These are phyloP conservation scores for Phalera bucephala DNA, from an alignment of 2,888 invertebrate genomes.

Conservation along the genomic window DNA sequence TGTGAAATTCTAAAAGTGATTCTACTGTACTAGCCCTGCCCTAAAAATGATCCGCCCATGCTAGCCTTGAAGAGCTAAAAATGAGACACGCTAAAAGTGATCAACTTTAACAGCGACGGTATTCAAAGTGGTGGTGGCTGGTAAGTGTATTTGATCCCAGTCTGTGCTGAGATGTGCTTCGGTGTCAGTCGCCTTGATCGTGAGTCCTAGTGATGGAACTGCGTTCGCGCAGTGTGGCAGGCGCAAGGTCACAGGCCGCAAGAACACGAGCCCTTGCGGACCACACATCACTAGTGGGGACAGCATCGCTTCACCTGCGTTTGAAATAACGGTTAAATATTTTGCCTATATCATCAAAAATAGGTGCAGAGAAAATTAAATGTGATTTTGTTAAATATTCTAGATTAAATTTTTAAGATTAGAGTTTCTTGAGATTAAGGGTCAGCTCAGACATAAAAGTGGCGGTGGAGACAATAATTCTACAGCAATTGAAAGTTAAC, in stretches of 20 bases:
- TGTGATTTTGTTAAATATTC: too few species aligned
- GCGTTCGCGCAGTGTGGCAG: constrained; percentile 94
- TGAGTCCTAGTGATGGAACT: constrained; percentile 88
- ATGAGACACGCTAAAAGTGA: constrained; percentile 90
- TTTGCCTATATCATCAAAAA: not conserved
- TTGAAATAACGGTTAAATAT: constrained; percentile 16
- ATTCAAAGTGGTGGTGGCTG: constrained; percentile 92
- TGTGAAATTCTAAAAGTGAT: too few species aligned
- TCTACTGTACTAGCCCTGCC: too few species aligned
- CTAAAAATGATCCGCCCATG: too few species aligned
- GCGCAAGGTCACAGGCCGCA: constrained; percentile 93
- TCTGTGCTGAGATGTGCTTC: constrained; percentile 92
- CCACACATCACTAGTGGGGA: constrained; percentile 98
- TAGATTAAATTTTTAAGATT: too few species aligned
- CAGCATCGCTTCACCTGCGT: constrained; percentile 94
- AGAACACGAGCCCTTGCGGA: constrained; percentile 95
- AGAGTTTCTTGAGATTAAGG: too few species aligned
- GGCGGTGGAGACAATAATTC: too few species aligned
- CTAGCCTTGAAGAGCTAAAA: too few species aligned
- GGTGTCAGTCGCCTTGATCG: constrained; percentile 91
- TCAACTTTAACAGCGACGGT: constrained; percentile 96
- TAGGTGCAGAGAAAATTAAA: not conserved
- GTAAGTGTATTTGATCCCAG: constrained; percentile 93
- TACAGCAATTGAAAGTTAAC: too few species aligned
- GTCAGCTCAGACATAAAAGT: too few species aligned